Base-by-base conservation (phyloP, 1,140 invertebrate species). In the Drosophila guanche region DNA sequence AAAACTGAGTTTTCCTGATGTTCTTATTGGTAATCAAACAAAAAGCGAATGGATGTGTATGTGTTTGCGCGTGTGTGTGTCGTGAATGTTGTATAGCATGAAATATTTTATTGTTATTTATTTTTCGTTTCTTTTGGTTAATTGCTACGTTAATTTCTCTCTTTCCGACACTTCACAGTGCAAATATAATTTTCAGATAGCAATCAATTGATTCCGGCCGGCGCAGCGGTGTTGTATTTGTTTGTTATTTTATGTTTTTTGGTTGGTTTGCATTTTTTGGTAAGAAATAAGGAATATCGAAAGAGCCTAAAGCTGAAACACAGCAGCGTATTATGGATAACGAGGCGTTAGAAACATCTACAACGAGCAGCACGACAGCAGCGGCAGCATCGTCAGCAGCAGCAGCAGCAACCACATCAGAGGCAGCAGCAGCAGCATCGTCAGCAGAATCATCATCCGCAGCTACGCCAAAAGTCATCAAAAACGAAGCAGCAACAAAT, bases 291-390 rank as follows among this genome's bases (percentile, higher is more conserved):
- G 54, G 54, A 70, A 72, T 47, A 63, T 50, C 40, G 45, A 60
- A 58, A 73, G 50, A 74, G 55, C 76, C 60, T 47, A 68, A 71
- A 63, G 75, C 78, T 80, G 83, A 83, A 20, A 1, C 33, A 37
- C 10, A 37, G 33, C 57, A 79, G 70, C 74, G 65, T 84, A 89
- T 90, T 90, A 90, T 90, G 89, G 89, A 90, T 90, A 90, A 86
- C 78, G 79, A 89, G 51, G 75, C 88, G 67, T 75, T 83, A 76
- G 83, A 86, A 83, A 57, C 79, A 79, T 53, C 79, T 77, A 75
- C 78, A 86, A 76, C 72, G 48, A 76, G 59, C 63, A 76, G 76
- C 48, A 63, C 62, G 68, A 42, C 74, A 61, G 55, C 77, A 66
- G 47, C 76, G 58, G 52, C 57, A 43, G 47, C 60, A 63, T 23